phyloP scores from a whole-genome alignment of 2,113 vertebrate species.

The Hyperopisus bebe region DNA sequence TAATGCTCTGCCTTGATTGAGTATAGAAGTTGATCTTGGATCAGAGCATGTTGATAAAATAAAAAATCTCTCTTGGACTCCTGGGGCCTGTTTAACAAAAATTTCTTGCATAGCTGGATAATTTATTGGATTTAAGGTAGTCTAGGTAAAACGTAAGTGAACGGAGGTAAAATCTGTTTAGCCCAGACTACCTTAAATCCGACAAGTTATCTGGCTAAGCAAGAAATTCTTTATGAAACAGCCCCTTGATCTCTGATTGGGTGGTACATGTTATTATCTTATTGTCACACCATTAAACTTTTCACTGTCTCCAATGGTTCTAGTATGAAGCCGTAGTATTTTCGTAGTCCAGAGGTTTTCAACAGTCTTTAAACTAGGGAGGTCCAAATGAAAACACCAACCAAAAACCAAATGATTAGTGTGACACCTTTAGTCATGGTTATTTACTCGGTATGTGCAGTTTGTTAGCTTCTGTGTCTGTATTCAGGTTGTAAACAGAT shows the following conservation, averaged over 20 bases:
- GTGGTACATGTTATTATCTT: not conserved
- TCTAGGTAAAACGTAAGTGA: not conserved
- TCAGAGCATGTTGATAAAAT: not conserved
- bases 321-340: not conserved
- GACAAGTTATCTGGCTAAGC: not conserved
- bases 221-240: not conserved
- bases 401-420: not conserved
- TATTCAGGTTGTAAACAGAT: not conserved
- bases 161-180: not conserved
- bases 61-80: not conserved
- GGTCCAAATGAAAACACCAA: not conserved
- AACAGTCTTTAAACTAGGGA: not conserved
- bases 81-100: not conserved
- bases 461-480: not conserved
- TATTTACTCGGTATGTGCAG: not conserved
- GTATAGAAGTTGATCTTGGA: not conserved
- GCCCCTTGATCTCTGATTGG: not conserved
- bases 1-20: not conserved
- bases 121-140: not conserved
- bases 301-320: not conserved
- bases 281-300: not conserved
- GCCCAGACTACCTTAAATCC: not conserved
- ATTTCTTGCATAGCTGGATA: not conserved
- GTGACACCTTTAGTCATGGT: not conserved
- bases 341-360: not conserved